Evolutionary conservation across 2,888 invertebrate genomes (phyloP).

Genomic region (Drosophila kokeensis): DNA sequence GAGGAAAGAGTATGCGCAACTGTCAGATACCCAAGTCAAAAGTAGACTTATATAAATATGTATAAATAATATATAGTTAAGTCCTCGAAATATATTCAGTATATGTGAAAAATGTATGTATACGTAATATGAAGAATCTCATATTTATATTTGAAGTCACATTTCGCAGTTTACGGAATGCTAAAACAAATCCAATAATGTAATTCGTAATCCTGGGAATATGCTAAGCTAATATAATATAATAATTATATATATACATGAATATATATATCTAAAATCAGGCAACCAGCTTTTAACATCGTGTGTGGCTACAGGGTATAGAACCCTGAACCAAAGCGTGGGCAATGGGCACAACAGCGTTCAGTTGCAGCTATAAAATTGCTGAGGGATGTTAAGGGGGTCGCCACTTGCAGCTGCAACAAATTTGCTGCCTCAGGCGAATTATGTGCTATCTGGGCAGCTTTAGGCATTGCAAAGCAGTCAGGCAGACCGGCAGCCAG

Average conservation of each 20-base stretch:
- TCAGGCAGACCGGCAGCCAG: not conserved
- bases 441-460: constrained; percentile 65
- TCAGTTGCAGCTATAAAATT: constrained; percentile 32
- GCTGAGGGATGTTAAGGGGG: not conserved
- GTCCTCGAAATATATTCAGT: not conserved
- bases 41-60: not conserved
- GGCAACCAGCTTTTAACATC: not conserved
- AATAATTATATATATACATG: not conserved
- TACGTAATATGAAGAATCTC: not conserved
- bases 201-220: not conserved
- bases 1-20: not conserved
- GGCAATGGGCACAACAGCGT: constrained; percentile 14
- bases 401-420: constrained; percentile 45
- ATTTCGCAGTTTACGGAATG: not conserved
- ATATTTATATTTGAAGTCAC: not conserved
- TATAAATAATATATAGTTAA: not conserved
- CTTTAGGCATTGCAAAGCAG: constrained; percentile 38
- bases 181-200: not conserved
- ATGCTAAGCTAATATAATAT: not conserved
- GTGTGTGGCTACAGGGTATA: constrained; percentile 17
- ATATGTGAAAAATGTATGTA: not conserved
- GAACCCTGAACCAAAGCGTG: constrained; percentile 2
- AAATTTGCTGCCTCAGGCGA: constrained; percentile 67
- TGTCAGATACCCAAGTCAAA: not conserved
- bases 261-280: not conserved